These are phyloP conservation scores for Aegotheles bennettii DNA, from an alignment of 2,113 vertebrate species.

Conservation along the genomic window DNA sequence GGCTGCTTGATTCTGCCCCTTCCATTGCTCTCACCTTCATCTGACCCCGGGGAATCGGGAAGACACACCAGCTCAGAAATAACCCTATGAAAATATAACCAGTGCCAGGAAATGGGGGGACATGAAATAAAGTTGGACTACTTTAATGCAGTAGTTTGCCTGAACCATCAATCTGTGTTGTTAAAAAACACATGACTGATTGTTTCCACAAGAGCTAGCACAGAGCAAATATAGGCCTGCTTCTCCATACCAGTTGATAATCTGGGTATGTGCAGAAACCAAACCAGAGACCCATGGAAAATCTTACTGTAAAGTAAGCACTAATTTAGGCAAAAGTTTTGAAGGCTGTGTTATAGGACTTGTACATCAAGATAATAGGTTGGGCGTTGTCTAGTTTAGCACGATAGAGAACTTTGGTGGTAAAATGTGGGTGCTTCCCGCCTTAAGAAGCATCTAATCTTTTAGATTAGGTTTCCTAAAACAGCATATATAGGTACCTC, in stretches of 20 bases:
- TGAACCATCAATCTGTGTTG: neutral
- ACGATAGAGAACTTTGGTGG: neutral
- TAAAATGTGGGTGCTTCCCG: neutral
- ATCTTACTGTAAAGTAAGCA: neutral
- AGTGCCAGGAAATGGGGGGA: neutral
- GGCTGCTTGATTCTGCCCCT: neutral
- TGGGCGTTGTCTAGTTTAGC: neutral
- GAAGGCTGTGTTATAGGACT: neutral
- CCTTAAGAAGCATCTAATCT: neutral
- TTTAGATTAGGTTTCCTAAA: neutral
- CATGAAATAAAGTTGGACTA: neutral
- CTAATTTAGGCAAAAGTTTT: neutral
- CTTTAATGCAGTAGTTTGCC: neutral
- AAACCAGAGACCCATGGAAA: neutral
- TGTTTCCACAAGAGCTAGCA: neutral
- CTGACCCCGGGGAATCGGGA: neutral
- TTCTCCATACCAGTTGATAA: neutral
- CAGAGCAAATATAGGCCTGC: neutral
- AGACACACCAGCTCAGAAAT: neutral
- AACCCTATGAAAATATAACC: neutral
- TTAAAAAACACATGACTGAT: neutral
- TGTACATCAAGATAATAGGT: neutral
- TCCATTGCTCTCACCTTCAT: neutral
- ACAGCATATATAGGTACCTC: neutral
- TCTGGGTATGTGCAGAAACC: neutral